Evolutionary conservation across 2,888 invertebrate species (phyloP).

Genomic region (Endomychus coccineus): DNA sequence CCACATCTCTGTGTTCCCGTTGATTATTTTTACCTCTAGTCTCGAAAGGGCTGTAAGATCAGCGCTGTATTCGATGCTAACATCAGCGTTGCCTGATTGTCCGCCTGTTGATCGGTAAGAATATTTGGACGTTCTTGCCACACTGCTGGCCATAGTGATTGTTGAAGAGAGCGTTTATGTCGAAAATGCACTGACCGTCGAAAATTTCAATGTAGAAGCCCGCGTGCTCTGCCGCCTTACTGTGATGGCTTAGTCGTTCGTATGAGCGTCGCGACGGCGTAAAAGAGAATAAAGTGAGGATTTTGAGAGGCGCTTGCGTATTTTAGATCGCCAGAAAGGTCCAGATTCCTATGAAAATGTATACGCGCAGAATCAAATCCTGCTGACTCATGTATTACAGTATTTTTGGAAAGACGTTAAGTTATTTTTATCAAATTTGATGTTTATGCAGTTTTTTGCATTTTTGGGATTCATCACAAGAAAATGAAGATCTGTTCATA

Average conservation of each 20-base stretch:
- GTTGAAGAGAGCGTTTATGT: slow-evolving; percentile 12
- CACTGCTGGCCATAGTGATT: slow-evolving; percentile 36
- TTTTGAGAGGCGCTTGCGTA: slow-evolving; percentile 31
- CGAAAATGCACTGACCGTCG: slow-evolving; percentile 38
- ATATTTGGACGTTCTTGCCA: slow-evolving; percentile 78
- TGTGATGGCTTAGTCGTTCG: slow-evolving; percentile 55
- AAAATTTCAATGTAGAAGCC: slow-evolving; percentile 40
- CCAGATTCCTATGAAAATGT: slow-evolving; percentile 14
- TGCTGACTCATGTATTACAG: slow-evolving; percentile 32
- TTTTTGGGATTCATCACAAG: too few species aligned
- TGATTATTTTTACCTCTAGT: slow-evolving; percentile 71
- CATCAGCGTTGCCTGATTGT: slow-evolving; percentile 69
- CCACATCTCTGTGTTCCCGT: too few species aligned
- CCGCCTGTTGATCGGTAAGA: slow-evolving; percentile 83
- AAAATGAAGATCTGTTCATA: too few species aligned
- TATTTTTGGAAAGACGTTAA: slow-evolving; percentile 36
- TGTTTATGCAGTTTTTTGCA: too few species aligned
- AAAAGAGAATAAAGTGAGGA: slow-evolving; percentile 35
- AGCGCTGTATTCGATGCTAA: slow-evolving; percentile 91
- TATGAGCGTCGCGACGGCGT: slow-evolving; percentile 47
- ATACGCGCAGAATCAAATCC: slow-evolving; percentile 26
- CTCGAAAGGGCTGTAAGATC: slow-evolving; percentile 91
- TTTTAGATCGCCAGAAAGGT: slow-evolving; percentile 11
- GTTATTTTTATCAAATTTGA: too few species aligned
- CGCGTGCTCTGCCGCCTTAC: slow-evolving; percentile 51